Conservation (phyloP, 1,140 invertebrate genomes). For the Drosophila nikananu region DNA sequence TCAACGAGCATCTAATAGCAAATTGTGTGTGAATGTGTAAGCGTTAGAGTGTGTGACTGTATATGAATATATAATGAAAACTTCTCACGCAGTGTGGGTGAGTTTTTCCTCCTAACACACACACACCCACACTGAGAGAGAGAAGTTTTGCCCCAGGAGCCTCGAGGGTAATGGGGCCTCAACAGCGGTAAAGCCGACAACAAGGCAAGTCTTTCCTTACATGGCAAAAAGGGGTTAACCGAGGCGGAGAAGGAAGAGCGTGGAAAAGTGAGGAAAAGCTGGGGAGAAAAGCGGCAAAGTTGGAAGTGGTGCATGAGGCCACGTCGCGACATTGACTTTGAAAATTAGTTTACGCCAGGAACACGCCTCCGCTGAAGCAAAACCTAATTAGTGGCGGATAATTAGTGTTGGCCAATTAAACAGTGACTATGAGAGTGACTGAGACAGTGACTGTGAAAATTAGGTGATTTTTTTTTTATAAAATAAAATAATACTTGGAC, state of each 20-base stretch:
- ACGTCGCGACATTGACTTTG: slow-evolving; percentile 72
- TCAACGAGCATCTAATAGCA: slow-evolving; percentile 71
- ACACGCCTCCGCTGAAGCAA: slow-evolving; percentile 6
- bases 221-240: slow-evolving; percentile 35
- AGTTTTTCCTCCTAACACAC: not conserved
- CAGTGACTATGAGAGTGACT: not conserved
- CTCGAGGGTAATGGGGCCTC: slow-evolving; percentile 11
- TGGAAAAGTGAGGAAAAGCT: not conserved
- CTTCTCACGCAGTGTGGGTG: slow-evolving; percentile 72
- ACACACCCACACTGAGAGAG: not conserved
- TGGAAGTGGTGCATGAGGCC: slow-evolving; percentile 34
- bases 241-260: not conserved
- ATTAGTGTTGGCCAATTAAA: slow-evolving; percentile 36
- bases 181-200: slow-evolving; percentile 18
- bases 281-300: slow-evolving; percentile 12
- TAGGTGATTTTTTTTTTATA: not conserved
- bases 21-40: slow-evolving; percentile 43
- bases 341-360: slow-evolving; percentile 62
- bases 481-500: not conserved
- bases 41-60: slow-evolving; percentile 16
- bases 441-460: not conserved
- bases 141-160: slow-evolving; percentile 11
- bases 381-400: slow-evolving; percentile 49
- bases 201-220: slow-evolving; percentile 20
- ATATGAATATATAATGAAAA: slow-evolving; percentile 73